Evolutionary conservation across 2,888 invertebrate genomes (phyloP).

Genomic region (Polydrusus cervinus): DNA sequence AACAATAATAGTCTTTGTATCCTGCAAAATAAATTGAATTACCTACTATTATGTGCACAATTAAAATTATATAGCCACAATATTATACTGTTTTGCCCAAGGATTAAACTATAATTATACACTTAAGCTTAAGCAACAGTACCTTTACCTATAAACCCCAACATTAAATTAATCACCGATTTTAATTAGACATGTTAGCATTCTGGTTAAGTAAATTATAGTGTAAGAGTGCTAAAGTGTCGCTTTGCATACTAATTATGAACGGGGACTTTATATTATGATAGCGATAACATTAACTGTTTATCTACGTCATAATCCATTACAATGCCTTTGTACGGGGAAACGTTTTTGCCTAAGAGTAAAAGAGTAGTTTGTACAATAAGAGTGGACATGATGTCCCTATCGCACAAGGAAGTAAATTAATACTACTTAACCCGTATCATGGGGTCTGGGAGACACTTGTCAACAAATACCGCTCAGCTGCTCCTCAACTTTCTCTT

Average conservation of each 20-base stretch:
- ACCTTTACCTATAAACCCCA: constrained; percentile 30
- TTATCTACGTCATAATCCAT: no score
- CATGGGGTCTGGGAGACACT: no score
- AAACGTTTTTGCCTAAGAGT: no score
- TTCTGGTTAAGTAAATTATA: constrained; percentile 17
- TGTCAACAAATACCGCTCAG: no score
- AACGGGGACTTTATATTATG: not conserved
- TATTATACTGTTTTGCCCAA: not conserved
- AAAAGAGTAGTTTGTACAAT: no score
- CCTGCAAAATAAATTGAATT: not conserved
- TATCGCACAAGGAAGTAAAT: no score
- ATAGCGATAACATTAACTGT: not conserved
- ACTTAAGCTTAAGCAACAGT: constrained; percentile 26
- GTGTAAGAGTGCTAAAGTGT: constrained; percentile 9
- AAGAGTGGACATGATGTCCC: no score
- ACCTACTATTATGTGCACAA: not conserved
- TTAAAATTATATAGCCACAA: not conserved
- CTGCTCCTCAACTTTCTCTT: no score
- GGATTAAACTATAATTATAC: constrained; percentile 13
- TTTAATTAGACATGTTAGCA: constrained; percentile 18
- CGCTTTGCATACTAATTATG: constrained; percentile 10
- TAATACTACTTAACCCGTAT: no score
- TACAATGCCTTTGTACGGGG: no score
- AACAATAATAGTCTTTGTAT: no score
- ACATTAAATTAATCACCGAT: constrained; percentile 24